Evolutionary conservation across 1,140 invertebrate genomes (phyloP), one percentile per base, ranked within the genome.

Genomic region (Tetramorium alpestre): DNA sequence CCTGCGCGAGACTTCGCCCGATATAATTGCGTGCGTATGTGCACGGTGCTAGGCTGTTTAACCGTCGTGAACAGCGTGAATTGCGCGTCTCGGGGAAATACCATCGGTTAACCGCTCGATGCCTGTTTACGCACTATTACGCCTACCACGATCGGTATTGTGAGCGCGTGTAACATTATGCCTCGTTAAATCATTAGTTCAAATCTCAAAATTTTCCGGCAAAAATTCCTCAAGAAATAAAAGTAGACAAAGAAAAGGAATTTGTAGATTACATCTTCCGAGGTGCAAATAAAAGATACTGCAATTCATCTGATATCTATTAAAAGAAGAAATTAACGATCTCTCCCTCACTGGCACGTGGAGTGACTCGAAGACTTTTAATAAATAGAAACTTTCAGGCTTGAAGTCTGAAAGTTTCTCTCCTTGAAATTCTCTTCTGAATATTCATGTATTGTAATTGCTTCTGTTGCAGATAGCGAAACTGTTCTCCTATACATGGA

Each of bases 401-500:
- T 51, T 11, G 2, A 13, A 47, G 11, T 3, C 47, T 2, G 11
- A 16, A 3, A 16, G n/a, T 10, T 25, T 16, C 22, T 13, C 11
- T 16, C 3, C 8, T 3, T 51, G 5, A n/a, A 54, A 1, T 54
- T n/a, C 18, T n/a, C 51, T 16, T 67, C 18, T 8, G 0, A 7
- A 70, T 22, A 70, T 70, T 62, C n/a, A 75, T 75, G 41, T 18
- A 13, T 28, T n/a, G 28, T 38, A 18, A 69, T 67, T 62, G 54
- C 90, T 88, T 80, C 33, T 88, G 86, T 96, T 96, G 47, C 96
- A 97, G 97, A 96, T 97, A 85, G 97, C 97, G 0, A 97, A 97
- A 90, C 94, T 97, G 82, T 97, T 98, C 93, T 97, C 97, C 0
- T 98, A 97, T 93, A 96, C 97, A 3, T 98, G 97, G 97, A 96